Conservation (phyloP, 2,113 vertebrate species). For the Larimichthys crocea region DNA sequence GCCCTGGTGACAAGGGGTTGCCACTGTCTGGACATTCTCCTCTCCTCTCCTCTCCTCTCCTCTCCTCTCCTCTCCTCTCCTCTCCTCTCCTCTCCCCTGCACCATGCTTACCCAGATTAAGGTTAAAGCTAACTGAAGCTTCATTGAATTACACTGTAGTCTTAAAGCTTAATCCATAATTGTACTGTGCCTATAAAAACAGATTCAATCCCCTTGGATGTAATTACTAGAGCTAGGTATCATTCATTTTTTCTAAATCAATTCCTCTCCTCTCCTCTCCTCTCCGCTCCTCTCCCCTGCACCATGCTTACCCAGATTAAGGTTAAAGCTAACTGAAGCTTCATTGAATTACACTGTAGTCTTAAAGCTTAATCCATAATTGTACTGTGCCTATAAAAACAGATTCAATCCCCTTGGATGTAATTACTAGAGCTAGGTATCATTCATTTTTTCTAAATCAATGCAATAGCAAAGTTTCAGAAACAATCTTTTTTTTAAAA, state of each 20-base stretch:
- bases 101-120: constrained; percentile 58
- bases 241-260: constrained; percentile 12
- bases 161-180: constrained; percentile 58
- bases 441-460: constrained; percentile 12
- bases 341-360: constrained; percentile 45
- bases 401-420: constrained; percentile 30
- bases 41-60: constrained; percentile 33
- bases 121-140: constrained; percentile 57
- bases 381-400: constrained; percentile 45
- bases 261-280: constrained; percentile 28
- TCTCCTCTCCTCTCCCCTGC: constrained; percentile 7
- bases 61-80: constrained; percentile 32
- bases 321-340: constrained; percentile 57
- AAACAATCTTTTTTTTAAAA: not conserved
- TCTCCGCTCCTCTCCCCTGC: constrained; percentile 6
- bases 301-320: constrained; percentile 58
- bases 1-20: constrained; percentile 62
- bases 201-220: constrained; percentile 30
- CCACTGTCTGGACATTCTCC: constrained; percentile 55
- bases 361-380: constrained; percentile 58
- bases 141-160: constrained; percentile 45
- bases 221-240: constrained; percentile 25
- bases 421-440: constrained; percentile 25
- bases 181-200: constrained; percentile 45
- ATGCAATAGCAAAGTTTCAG: not conserved